Evolutionary conservation across 2,888 invertebrate species (phyloP), one percentile per base, ranked within the genome.

Genomic region (Lepidonotus clava): DNA sequence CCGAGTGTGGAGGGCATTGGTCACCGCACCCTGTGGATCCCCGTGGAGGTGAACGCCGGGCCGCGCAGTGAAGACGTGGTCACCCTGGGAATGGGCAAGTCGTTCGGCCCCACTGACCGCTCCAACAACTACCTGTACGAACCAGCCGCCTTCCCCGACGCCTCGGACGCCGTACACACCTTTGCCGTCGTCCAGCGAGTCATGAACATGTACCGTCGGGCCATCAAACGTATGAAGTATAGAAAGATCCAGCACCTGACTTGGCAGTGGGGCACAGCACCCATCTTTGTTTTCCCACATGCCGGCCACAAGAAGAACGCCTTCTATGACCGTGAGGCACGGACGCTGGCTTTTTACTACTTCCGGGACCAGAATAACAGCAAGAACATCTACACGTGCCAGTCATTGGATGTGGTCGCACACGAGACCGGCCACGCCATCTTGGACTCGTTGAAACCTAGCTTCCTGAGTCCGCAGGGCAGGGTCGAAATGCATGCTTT

Each of bases 351-450:
- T 11, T 84, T 84, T 67, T 84, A 66, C 56, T 84, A 84, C 41
- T 84, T 40, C 66, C 36, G 61, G 24, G 61, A 56, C 34, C n/a
- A 40, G n/a, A 32, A 18, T 6, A 66, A 61, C 67, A 61, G 41
- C 18, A 38, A 40, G 24, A 84, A 40, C 66, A 24, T 84, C 84
- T 84, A 84, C 84, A 84, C 66, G 1, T 56, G 61, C n/a, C 34
- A 41, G 40, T 84, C 84, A 0, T 24, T 84, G 38, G 84, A 84
- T 40, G 56, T 84, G 1, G 84, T 84, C 21, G 84, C 84, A 21
- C 84, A 84, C 36, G 84, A 84, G 41, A 84, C 84, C 18, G 84
- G 84, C n/a, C 84, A 84, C 36, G 84, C 84, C n/a, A 84, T 84
- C 24, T 28, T 84, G 38, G 84, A 84, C 66, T 56, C 61, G 18